These are phyloP conservation scores for Corythoichthys intestinalis DNA, from an alignment of 2,113 vertebrate species.

Conservation along the genomic window DNA sequence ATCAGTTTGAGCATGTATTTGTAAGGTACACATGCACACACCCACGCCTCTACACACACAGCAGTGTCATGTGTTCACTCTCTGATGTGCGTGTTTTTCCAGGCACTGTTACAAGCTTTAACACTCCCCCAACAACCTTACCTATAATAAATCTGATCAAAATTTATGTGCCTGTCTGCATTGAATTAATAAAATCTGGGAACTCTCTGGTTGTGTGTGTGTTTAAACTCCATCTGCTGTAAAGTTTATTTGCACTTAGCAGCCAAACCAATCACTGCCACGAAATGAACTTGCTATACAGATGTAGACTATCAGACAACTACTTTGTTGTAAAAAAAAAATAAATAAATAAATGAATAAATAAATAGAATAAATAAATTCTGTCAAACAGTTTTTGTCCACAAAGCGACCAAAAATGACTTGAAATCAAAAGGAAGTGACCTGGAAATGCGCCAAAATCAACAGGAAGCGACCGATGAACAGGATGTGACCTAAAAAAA, in stretches of 20 bases:
- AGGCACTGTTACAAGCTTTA: constrained; percentile 3
- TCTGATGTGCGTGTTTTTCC: constrained; percentile 11
- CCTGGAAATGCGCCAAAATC: too few relatives aligned
- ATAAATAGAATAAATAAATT: too few relatives aligned
- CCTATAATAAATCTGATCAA: constrained; percentile 18
- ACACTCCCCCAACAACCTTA: constrained; percentile 8
- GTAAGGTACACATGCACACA: background rate
- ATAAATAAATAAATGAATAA: too few relatives aligned
- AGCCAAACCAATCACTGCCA: background rate
- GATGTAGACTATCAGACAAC: background rate
- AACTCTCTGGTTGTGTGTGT: constrained; percentile 10
- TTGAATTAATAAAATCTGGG: constrained; percentile 37
- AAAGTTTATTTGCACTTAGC: background rate
- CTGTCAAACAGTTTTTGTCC: too few relatives aligned
- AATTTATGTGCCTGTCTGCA: constrained; percentile 33
- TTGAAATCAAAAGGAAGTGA: too few relatives aligned
- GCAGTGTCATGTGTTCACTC: background rate
- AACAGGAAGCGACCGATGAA: too few relatives aligned
- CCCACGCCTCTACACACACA: background rate
- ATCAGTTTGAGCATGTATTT: constrained; percentile 2
- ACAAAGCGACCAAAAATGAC: too few relatives aligned
- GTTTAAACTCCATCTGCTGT: background rate
- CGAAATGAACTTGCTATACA: background rate
- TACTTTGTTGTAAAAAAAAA: background rate
- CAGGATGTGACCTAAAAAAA: too few relatives aligned